Evolutionary conservation across 2,888 invertebrate species (phyloP).

Genomic region (Latheticus oryzae): DNA sequence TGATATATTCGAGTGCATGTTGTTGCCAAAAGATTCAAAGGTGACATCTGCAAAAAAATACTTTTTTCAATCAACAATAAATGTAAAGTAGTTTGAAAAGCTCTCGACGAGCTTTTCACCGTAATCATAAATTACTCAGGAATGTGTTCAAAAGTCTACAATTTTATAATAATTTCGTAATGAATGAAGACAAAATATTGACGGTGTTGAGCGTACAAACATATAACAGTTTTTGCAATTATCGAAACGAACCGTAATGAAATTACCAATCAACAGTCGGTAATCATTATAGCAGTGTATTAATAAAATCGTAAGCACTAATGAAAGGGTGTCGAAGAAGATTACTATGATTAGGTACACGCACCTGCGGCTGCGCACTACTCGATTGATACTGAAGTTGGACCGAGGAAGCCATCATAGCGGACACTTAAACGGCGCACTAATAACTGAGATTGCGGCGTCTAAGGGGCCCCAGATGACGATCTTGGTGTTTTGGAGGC

Average conservation of each 20-base stretch:
- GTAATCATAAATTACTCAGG: neutral
- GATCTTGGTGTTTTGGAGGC: slow-evolving; percentile 60
- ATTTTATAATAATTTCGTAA: slow-evolving; percentile 10
- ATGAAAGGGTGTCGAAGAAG: slow-evolving; percentile 61
- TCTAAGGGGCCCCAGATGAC: slow-evolving; percentile 59
- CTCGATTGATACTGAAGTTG: slow-evolving; percentile 60
- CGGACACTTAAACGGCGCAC: slow-evolving; percentile 63
- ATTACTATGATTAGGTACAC: slow-evolving; percentile 63
- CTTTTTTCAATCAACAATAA: too few relatives aligned
- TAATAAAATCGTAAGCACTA: slow-evolving; percentile 62
- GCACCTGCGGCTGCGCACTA: slow-evolving; percentile 65
- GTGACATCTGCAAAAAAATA: slow-evolving; percentile 61
- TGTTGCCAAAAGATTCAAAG: slow-evolving; percentile 61
- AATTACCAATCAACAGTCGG: slow-evolving; percentile 44
- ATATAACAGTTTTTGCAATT: slow-evolving; percentile 36
- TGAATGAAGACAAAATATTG: slow-evolving; percentile 19
- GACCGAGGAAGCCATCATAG: slow-evolving; percentile 62
- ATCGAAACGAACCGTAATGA: slow-evolving; percentile 37
- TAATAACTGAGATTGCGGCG: slow-evolving; percentile 65
- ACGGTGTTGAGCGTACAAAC: slow-evolving; percentile 1
- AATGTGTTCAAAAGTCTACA: slow-evolving; percentile 12
- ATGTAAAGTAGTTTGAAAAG: too few relatives aligned
- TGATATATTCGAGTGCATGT: slow-evolving; percentile 62
- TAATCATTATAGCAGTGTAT: slow-evolving; percentile 49
- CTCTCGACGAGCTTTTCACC: too few relatives aligned